Evolutionary conservation across 1,140 invertebrate genomes (phyloP).

Genomic region (Dendroctonus valens): DNA sequence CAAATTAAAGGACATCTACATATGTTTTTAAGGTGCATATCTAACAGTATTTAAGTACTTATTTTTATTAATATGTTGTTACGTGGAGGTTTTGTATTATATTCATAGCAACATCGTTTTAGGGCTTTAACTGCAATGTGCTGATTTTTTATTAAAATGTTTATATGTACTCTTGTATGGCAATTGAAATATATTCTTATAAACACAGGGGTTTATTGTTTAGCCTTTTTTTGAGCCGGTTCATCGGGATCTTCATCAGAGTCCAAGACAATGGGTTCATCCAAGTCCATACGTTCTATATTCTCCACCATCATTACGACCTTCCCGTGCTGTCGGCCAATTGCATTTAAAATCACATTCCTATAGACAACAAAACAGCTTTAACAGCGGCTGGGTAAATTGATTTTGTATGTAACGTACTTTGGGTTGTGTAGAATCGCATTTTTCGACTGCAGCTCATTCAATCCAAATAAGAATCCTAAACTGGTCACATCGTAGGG

Average conservation of each 20-base stretch:
- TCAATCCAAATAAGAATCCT: conserved; percentile 64
- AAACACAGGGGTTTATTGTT: conserved; percentile 10
- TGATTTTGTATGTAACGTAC: conserved; percentile 44
- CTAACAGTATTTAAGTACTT: no score
- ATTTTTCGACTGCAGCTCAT: conserved; percentile 61
- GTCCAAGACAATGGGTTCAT: conserved; percentile 12
- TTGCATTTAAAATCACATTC: conserved; percentile 41
- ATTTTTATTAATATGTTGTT: no score
- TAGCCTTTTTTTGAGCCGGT: conserved; percentile 47
- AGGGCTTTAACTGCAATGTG: no score
- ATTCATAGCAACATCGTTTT: no score
- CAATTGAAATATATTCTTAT: no score
- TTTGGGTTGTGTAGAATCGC: conserved; percentile 56
- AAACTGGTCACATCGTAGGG: conserved; percentile 78
- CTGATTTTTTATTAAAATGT: no score
- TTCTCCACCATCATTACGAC: conserved; percentile 53
- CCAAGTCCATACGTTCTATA: conserved; percentile 37
- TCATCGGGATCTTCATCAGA: conserved; percentile 42
- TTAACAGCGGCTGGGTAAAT: neutral
- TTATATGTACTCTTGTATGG: no score
- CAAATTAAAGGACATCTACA: no score
- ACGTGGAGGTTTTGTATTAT: no score
- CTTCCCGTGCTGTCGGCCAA: conserved; percentile 56
- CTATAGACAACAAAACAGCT: conserved; percentile 22
- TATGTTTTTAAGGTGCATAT: no score